phyloP scores from a whole-genome alignment of 2,888 invertebrate species.

The Heliconius sara region DNA sequence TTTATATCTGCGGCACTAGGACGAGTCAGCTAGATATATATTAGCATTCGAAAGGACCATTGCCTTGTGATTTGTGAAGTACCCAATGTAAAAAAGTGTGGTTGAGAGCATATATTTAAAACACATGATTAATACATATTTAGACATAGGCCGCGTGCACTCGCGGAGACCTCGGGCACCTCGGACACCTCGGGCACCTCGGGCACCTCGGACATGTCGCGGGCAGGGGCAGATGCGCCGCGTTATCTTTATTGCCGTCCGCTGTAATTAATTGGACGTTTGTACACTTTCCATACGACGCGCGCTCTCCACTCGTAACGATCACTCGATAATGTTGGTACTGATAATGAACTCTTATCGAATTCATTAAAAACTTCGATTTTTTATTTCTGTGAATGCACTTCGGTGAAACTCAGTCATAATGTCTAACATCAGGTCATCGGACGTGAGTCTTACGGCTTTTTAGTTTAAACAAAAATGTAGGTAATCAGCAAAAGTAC shows the following conservation, averaged over 20 bases:
- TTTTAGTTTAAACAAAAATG: neutral
- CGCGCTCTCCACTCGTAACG: constrained; percentile 1
- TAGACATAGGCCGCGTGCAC: neutral
- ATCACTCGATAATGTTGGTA: constrained; percentile 10
- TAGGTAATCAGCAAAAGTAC: neutral
- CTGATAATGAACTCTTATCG: constrained; percentile 4
- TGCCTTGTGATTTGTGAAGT: too few species aligned
- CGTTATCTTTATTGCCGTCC: constrained; percentile 21
- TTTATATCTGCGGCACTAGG: too few species aligned
- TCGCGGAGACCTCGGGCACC: neutral
- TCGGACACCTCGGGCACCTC: neutral
- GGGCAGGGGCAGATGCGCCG: constrained; percentile 6
- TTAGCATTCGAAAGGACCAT: too few species aligned
- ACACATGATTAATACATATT: too few species aligned
- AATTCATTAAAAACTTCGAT: constrained; percentile 13
- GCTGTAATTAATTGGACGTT: constrained; percentile 19
- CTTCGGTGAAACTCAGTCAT: neutral
- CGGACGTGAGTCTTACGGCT: neutral
- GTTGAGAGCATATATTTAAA: too few species aligned
- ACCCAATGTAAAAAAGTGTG: too few species aligned
- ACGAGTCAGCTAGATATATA: too few species aligned
- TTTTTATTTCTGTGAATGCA: neutral
- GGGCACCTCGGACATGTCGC: neutral
- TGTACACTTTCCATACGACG: constrained; percentile 10
- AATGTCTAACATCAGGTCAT: neutral